Evolutionary conservation across 2,888 invertebrate species (phyloP).

Genomic region (Aporophyla lueneburgensis): DNA sequence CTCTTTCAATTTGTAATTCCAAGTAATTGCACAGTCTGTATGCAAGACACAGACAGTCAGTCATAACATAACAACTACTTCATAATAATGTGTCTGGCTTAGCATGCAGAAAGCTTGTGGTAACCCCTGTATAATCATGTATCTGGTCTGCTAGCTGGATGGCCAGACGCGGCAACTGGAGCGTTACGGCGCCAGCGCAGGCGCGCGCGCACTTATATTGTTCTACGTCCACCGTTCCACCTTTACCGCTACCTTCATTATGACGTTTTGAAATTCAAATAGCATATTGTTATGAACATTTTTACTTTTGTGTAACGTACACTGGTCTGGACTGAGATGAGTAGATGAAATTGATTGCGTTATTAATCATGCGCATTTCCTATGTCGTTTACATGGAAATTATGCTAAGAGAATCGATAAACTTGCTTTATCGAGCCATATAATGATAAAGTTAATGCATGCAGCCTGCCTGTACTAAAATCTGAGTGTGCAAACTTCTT

Average conservation of each 20-base stretch:
- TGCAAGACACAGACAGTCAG: slow-evolving; percentile 51
- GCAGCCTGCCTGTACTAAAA: too few relatives aligned
- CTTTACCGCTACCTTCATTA: slow-evolving; percentile 76
- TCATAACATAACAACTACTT: slow-evolving; percentile 55
- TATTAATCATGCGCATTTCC: slow-evolving; percentile 68
- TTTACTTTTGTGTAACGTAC: slow-evolving; percentile 69
- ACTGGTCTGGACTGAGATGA: slow-evolving; percentile 64
- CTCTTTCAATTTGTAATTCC: slow-evolving; percentile 36
- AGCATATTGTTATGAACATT: slow-evolving; percentile 73
- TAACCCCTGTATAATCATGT: slow-evolving; percentile 62
- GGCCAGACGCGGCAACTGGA: slow-evolving; percentile 81
- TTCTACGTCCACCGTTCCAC: slow-evolving; percentile 67
- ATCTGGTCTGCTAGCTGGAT: slow-evolving; percentile 71
- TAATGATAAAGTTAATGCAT: too few relatives aligned
- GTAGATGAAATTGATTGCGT: slow-evolving; percentile 65
- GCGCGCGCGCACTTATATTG: slow-evolving; percentile 79
- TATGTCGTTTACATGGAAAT: slow-evolving; percentile 56
- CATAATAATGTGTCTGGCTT: slow-evolving; percentile 58
- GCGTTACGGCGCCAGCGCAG: slow-evolving; percentile 85
- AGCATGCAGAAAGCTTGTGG: slow-evolving; percentile 61
- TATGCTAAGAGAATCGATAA: slow-evolving; percentile 42
- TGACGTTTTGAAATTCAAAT: slow-evolving; percentile 83
- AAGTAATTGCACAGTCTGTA: slow-evolving; percentile 47
- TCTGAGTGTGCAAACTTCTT: too few relatives aligned
- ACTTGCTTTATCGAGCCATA: slow-evolving; percentile 18